Base-by-base conservation (phyloP, 1,140 invertebrate genomes). In the Nebria ingens region DNA sequence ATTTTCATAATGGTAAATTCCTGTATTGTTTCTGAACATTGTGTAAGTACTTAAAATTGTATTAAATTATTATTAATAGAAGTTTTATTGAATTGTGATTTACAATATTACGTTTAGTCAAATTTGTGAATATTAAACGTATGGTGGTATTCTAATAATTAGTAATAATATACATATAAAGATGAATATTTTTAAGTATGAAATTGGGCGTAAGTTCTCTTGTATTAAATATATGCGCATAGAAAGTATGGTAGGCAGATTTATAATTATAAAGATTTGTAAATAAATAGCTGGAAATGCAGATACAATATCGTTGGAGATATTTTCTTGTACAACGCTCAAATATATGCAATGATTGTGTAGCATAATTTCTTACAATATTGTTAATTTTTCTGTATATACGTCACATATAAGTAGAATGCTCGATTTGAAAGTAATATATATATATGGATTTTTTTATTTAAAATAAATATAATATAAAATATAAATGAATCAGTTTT, bases 321-420 rank as follows among this genome's bases (percentile, higher is more conserved):
- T 29, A 29, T 6, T 11, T 9, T 12, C 15, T 4, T 45, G 40
- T 45, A 45, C 15, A 45, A 45, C 40, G 40, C 40, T 45, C 40
- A 45, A 45, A 9, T 17, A 17, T 45, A 45, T 45, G 40, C 40
- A 45, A 45, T 45, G 40, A 45, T 45, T 45, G 40, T 45, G 40
- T 45, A 45, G 4, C 15, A 45, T 45, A 45, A 45, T 45, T 45
- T 45, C 40, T 12, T 11, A 11, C 9, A 12, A 17, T 4, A 45
- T 45, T 34, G 25, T 34, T 34, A 6, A 34, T 34, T n/a, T n/a
- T 6, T 45, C 6, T 45, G 40, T 45, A 45, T 45, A 45, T 45
- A 45, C 9, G 3, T n/a, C 17, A 45, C 17, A 12, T 45, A 17
- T 45, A 45, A 45, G 40, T 45, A 45, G 40, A 11, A 17, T 12